Conservation (phyloP, 2,888 invertebrate species). For the Chloroclystis v-ata region DNA sequence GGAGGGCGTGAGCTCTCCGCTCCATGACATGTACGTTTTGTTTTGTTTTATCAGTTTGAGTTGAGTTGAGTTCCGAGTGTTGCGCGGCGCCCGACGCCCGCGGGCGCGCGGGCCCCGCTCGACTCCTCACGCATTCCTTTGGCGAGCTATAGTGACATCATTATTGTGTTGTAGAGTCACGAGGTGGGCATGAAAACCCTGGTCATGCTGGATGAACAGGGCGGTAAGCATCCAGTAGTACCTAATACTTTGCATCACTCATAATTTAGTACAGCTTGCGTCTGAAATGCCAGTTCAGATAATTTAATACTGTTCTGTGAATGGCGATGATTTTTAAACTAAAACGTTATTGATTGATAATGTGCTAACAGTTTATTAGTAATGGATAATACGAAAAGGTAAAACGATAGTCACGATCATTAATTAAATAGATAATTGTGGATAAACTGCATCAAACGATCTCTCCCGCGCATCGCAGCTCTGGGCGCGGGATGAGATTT, state of each 20-base stretch:
- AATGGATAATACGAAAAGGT: slow-evolving; percentile 67
- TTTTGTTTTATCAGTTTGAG: slow-evolving; percentile 66
- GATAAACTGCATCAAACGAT: slow-evolving; percentile 52
- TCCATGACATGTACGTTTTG: slow-evolving; percentile 58
- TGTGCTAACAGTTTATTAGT: slow-evolving; percentile 66
- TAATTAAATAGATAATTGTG: slow-evolving; percentile 48
- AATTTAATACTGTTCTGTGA: slow-evolving; percentile 59
- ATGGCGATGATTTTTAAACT: slow-evolving; percentile 58
- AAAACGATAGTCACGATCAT: slow-evolving; percentile 65
- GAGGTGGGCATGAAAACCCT: slow-evolving; percentile 99
- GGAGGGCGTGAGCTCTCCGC: slow-evolving; percentile 38
- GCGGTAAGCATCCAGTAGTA: slow-evolving; percentile 93
- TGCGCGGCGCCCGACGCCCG: slow-evolving; percentile 21
- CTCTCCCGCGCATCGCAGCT: slow-evolving; percentile 40
- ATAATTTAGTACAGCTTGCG: slow-evolving; percentile 73
- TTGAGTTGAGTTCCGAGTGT: slow-evolving; percentile 62
- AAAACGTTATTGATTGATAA: slow-evolving; percentile 54
- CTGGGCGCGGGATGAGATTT: slow-evolving; percentile 50
- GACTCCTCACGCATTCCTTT: slow-evolving; percentile 64
- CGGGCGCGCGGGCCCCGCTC: slow-evolving; percentile 47
- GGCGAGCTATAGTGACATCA: slow-evolving; percentile 79
- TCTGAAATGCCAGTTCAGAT: slow-evolving; percentile 72
- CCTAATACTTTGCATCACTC: slow-evolving; percentile 72
- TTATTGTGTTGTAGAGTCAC: slow-evolving; percentile 95
- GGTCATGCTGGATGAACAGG: slow-evolving; percentile 99